Evolutionary conservation across 2,888 invertebrate species (phyloP).

Genomic region (Catocala sponsa): DNA sequence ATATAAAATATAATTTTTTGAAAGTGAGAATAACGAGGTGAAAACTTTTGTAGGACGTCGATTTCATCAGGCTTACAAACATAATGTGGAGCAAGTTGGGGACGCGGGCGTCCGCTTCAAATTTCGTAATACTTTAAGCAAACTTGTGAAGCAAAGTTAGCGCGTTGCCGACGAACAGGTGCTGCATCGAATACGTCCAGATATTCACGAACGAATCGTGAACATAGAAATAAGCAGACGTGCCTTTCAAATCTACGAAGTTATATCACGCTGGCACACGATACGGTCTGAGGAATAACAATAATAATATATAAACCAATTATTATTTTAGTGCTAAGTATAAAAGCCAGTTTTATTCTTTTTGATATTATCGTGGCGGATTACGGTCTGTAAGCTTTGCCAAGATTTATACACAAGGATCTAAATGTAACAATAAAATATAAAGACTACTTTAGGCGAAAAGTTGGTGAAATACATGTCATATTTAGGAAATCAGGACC

Average conservation of each 20-base stretch:
- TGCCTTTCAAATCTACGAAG: conserved; percentile 27
- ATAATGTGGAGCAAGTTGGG: conserved; percentile 71
- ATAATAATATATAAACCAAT: neutral
- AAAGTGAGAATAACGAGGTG: conserved; percentile 63
- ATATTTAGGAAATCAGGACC: too few relatives aligned
- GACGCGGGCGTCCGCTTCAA: conserved; percentile 69
- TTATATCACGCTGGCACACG: conserved; percentile 3
- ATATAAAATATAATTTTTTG: conserved; percentile 63
- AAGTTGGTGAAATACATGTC: too few relatives aligned
- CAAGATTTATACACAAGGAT: too few relatives aligned
- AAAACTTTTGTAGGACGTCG: conserved; percentile 66
- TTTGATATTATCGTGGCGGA: too few relatives aligned
- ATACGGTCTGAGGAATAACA: conserved; percentile 5
- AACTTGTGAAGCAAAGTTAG: conserved; percentile 78
- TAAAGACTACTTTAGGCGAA: too few relatives aligned
- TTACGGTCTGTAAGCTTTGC: too few relatives aligned
- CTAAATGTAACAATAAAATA: too few relatives aligned
- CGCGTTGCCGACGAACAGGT: conserved; percentile 74
- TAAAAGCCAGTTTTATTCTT: conserved; percentile 22
- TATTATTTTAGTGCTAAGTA: conserved; percentile 10
- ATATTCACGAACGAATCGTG: conserved; percentile 66
- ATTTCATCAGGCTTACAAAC: conserved; percentile 78
- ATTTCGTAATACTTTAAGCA: conserved; percentile 84
- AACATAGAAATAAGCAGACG: conserved; percentile 60
- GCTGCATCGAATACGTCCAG: conserved; percentile 76